Evolutionary conservation across 1,140 invertebrate genomes (phyloP).

Genomic region (Cotesia typhae): DNA sequence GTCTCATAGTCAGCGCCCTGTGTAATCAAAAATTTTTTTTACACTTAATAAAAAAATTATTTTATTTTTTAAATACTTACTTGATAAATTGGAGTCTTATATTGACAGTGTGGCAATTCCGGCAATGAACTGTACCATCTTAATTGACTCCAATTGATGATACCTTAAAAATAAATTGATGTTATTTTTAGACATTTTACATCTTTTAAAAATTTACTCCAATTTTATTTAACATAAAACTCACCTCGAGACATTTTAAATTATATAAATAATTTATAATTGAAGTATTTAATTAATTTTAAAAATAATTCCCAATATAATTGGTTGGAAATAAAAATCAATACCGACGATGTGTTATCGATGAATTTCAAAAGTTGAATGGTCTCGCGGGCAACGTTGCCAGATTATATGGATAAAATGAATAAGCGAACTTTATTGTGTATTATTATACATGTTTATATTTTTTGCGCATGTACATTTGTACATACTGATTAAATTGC

Average conservation of each 20-base stretch:
- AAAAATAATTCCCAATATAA: constrained; percentile 4
- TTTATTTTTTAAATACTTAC: constrained; percentile 34
- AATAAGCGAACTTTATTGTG: background rate
- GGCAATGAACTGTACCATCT: constrained; percentile 37
- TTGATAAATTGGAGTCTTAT: constrained; percentile 38
- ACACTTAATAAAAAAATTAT: background rate
- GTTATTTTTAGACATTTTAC: background rate
- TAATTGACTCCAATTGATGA: constrained; percentile 32
- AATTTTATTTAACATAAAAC: background rate
- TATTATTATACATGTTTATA: background rate
- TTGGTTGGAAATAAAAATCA: background rate
- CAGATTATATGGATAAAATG: constrained; percentile 17
- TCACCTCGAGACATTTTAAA: too few relatives aligned
- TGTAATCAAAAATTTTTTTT: constrained; percentile 24
- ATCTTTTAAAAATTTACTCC: background rate
- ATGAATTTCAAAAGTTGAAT: constrained; percentile 32
- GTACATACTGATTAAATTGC: constrained; percentile 23
- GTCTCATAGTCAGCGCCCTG: constrained; percentile 71
- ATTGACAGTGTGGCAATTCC: constrained; percentile 39
- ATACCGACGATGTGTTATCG: constrained; percentile 8
- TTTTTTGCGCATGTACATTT: constrained; percentile 22
- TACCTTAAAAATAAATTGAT: constrained; percentile 22
- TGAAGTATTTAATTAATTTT: background rate
- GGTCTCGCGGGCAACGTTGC: constrained; percentile 26
- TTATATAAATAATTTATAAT: too few relatives aligned